Base-by-base conservation (phyloP, 1,140 invertebrate species). In the Sesamia nonagrioides region DNA sequence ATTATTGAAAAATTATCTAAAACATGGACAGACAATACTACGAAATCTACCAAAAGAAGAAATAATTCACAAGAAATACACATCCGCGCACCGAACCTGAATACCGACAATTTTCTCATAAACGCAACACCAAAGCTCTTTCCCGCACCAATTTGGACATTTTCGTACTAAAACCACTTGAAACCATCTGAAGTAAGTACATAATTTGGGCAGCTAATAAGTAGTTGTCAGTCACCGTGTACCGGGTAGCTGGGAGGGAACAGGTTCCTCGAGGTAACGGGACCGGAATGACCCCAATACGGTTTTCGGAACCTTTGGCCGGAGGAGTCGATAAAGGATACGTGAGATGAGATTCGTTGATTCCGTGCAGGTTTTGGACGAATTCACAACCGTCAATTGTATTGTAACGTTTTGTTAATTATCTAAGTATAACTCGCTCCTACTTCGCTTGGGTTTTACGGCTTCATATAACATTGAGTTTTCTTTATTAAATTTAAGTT, bases 221-320 rank as follows among this genome's bases (percentile, higher is more conserved):
- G 27, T 27, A 7, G 73, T 75, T 75, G 72, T 76, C 40, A 50
- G 73, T 76, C 37, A 86, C 48, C 52, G 33, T 58, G 50, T 45
- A 9, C 11, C 37, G 71, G 7, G 58, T 8, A 15, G 17, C 58
- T 7, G 33, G 21, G 37, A 40, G 17, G 73, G 82, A 89, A 89
- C 88, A 85, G 87, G 88, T 89, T 88, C 83, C 82, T 83, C 79
- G 77, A 58, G 54, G 50, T 89, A 89, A 89, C 88, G 87, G 88
- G 84, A 89, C 87, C 60, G 60, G 45, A 54, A 52, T 82, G 86
- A 88, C 88, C 88, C 77, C 86, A 88, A 88, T 87, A 83, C 80
- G 72, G 79, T 88, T 88, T 89, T 89, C 80, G 81, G 82, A 85
- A 86, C 82, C 84, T 78, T 73, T 78, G 72, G 66, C 21, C 54